These are phyloP conservation scores for Axinella damicornis DNA, from an alignment of 37 sponge, comb jelly and placozoan species.

Conservation along the genomic window DNA sequence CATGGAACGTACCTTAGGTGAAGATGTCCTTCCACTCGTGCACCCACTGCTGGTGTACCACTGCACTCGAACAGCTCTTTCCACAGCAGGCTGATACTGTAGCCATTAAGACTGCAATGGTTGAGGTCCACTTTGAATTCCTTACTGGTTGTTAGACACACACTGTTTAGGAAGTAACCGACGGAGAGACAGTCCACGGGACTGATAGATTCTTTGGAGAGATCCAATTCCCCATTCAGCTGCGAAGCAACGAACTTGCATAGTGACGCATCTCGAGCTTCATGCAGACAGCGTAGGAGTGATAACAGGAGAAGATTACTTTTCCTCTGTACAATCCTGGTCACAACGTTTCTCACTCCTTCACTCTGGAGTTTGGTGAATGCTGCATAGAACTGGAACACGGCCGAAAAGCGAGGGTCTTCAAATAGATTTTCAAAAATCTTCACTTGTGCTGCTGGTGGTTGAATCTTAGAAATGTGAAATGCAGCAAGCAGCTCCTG, in stretches of 20 bases:
- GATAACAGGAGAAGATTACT: not conserved
- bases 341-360: not conserved
- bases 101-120: not conserved
- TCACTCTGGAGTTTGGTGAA: not conserved
- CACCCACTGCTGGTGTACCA: too few species aligned
- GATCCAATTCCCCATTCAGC: not conserved
- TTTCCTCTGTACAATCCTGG: not conserved
- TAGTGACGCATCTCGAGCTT: not conserved
- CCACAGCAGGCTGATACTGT: not conserved
- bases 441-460: not conserved
- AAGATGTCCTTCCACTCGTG: too few species aligned
- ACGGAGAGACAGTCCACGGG: constrained; percentile 4
- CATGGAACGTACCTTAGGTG: too few species aligned
- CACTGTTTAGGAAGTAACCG: not conserved
- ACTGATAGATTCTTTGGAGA: not conserved
- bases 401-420: not conserved
- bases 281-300: constrained; percentile 1
- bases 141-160: not conserved
- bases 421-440: not conserved
- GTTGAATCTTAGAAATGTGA: not conserved
- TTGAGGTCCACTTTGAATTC: not conserved
- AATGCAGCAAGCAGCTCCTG: constrained; percentile 1
- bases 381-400: constrained; percentile 1
- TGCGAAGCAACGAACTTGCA: not conserved
- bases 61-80: not conserved